These are phyloP conservation scores for Euzetes globulus DNA, from an alignment of 2,888 invertebrate genomes.

Conservation along the genomic window DNA sequence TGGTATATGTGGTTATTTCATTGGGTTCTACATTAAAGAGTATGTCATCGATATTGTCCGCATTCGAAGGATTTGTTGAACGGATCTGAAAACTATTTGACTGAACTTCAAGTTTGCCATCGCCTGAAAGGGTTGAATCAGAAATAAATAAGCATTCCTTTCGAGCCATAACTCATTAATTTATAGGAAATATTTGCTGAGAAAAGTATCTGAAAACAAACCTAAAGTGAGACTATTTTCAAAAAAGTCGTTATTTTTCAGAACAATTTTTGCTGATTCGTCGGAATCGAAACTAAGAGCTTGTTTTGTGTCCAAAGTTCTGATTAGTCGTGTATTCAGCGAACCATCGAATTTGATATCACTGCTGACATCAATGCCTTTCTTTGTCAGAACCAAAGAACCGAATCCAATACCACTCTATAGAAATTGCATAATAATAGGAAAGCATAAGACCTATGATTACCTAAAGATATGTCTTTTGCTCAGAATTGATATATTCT, in stretches of 20 bases:
- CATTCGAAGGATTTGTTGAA: not conserved
- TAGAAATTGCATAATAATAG: not conserved
- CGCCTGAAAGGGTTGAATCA: no score
- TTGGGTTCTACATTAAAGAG: not conserved
- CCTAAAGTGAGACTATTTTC: constrained; percentile 14
- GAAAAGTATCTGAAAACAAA: not conserved
- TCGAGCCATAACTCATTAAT: no score
- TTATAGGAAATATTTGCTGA: no score
- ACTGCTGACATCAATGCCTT: not conserved
- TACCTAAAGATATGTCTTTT: no score
- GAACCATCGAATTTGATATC: constrained; percentile 6
- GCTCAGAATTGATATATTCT: no score
- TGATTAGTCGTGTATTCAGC: not conserved
- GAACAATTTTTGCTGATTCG: not conserved
- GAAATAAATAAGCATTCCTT: no score
- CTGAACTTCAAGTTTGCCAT: not conserved
- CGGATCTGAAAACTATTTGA: constrained; percentile 19
- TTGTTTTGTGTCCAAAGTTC: not conserved
- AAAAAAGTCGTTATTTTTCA: not conserved
- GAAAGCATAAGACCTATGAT: not conserved
- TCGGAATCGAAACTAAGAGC: not conserved
- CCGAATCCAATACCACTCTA: constrained; percentile 17
- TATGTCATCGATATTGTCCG: not conserved
- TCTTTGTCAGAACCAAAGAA: not conserved
- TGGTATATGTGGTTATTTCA: not conserved